A percentile compares a stretch with the other conserved stretches of the same genome.
phyloP scores from a whole-genome alignment of 2,797 vertebrate genomes.

The Centropyge bicolor region DNA sequence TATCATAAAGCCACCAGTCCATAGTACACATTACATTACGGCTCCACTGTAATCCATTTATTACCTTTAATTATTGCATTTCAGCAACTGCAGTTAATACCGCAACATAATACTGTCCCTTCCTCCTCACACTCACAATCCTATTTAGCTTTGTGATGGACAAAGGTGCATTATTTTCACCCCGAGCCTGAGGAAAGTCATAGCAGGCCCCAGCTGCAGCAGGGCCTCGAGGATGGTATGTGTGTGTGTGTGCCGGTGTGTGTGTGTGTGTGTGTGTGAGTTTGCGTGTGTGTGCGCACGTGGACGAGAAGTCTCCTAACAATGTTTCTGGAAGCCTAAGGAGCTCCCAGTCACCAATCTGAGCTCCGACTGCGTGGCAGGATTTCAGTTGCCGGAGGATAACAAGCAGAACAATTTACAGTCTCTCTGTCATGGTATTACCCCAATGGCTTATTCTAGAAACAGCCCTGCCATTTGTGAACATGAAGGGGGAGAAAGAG shows the following conservation, averaged over 20 bases:
- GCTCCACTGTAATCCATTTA: background rate
- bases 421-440: constrained; percentile 75
- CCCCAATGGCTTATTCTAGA: constrained; percentile 63
- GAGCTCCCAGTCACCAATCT: constrained; percentile 75
- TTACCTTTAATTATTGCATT: constrained; percentile 11
- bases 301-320: constrained; percentile 69
- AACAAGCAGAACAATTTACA: constrained; percentile 82
- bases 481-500: constrained; percentile 28
- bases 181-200: constrained; percentile 50
- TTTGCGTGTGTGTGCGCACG: constrained; percentile 28
- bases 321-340: constrained; percentile 75
- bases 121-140: constrained; percentile 17
- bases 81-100: background rate
- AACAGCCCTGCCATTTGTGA: constrained; percentile 62
- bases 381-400: constrained; percentile 78
- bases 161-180: constrained; percentile 61
- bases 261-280: constrained; percentile 8
- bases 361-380: constrained; percentile 74
- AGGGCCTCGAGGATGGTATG: constrained; percentile 37
- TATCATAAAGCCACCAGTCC: background rate
- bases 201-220: constrained; percentile 69
- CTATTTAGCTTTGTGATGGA: constrained; percentile 61
- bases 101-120: constrained; percentile 1
- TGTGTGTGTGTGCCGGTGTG: background rate
- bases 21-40: background rate